phyloP scores from a whole-genome alignment of 2,888 invertebrate genomes.

The Linnaemya vulpina region DNA sequence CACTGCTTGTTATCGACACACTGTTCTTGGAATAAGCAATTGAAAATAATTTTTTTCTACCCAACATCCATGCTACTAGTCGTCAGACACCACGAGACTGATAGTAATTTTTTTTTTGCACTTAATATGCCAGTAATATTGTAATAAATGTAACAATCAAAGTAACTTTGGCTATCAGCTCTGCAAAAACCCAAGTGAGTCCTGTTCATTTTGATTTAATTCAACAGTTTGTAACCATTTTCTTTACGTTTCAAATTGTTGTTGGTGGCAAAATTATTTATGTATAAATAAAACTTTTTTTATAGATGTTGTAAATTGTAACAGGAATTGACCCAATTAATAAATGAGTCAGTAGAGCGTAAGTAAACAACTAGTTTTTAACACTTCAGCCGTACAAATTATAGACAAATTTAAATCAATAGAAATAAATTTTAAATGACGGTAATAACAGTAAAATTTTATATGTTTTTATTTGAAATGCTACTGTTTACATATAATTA shows the following conservation, averaged over 20 bases:
- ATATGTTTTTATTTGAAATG: conserved; percentile 38
- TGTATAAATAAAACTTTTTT: conserved; percentile 23
- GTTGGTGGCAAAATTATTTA: not conserved
- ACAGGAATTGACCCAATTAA: conserved; percentile 60
- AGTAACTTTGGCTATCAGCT: conserved; percentile 20
- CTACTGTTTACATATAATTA: not conserved
- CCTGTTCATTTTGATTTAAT: not conserved
- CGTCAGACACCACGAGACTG: not conserved
- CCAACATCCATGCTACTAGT: not conserved
- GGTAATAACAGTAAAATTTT: no score
- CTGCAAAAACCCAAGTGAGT: conserved; percentile 1
- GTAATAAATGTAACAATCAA: not conserved
- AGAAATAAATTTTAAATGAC: not conserved
- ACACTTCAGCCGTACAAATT: not conserved
- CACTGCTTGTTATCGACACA: not conserved
- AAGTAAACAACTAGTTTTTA: conserved; percentile 44
- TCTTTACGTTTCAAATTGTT: not conserved
- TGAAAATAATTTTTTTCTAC: not conserved
- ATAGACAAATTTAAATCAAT: conserved; percentile 1
- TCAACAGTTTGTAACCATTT: not conserved
- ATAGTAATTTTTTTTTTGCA: conserved; percentile 22
- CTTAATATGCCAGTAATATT: conserved; percentile 29
- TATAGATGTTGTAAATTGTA: conserved; percentile 13
- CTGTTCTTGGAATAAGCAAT: conserved; percentile 2
- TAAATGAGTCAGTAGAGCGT: conserved; percentile 45